These are phyloP conservation scores for Ceryle rudis DNA, from an alignment of 2,797 vertebrate species.

Conservation along the genomic window DNA sequence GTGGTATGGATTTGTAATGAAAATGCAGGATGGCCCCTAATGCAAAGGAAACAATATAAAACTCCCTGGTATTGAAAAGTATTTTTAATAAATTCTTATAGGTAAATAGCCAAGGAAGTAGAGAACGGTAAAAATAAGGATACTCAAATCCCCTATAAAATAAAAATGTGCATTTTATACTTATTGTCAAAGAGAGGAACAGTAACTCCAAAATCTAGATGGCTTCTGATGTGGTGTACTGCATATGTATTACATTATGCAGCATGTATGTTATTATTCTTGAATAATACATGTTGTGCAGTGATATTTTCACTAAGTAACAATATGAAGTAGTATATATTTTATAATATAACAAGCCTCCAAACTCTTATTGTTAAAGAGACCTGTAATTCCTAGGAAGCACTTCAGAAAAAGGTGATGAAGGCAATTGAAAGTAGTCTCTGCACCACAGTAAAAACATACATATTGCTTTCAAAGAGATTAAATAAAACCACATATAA, in stretches of 20 bases:
- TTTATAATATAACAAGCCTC: not conserved
- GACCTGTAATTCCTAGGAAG: not conserved
- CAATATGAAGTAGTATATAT: not conserved
- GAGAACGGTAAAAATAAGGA: not conserved
- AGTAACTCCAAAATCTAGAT: not conserved
- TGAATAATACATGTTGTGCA: not conserved
- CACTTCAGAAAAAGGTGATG: not conserved
- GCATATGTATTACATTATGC: not conserved
- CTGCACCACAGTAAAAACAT: not conserved
- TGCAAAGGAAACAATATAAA: not conserved
- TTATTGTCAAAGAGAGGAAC: not conserved
- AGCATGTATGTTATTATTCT: not conserved
- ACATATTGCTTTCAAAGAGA: not conserved
- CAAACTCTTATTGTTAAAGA: not conserved
- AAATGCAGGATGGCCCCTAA: not conserved
- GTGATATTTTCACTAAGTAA: not conserved
- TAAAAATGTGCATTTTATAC: not conserved
- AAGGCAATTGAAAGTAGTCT: not conserved
- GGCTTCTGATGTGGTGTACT: not conserved
- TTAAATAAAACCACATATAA: constrained; percentile 44
- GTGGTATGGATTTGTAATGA: not conserved
- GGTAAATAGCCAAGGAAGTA: not conserved
- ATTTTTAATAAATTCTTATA: not conserved
- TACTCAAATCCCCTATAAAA: not conserved
- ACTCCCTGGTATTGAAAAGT: not conserved